Conservation (phyloP, 2,797 vertebrate genomes). For the Malurus leucopterus region DNA sequence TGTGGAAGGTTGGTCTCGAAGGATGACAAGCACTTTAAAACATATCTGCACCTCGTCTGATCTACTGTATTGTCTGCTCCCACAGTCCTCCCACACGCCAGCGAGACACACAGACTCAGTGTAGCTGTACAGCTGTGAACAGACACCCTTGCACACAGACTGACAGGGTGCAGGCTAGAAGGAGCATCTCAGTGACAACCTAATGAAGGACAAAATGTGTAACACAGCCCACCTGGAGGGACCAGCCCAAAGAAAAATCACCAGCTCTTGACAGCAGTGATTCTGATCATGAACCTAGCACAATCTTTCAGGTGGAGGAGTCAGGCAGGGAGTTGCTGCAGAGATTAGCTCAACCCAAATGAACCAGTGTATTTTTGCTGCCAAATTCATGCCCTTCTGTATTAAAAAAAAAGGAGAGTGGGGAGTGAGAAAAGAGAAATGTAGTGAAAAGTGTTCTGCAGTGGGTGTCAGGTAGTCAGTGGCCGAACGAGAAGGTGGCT, state of each 20-base stretch:
- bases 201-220: background rate
- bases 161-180: background rate
- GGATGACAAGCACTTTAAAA: slow-evolving; percentile 52
- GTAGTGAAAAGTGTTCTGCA: background rate
- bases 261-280: background rate
- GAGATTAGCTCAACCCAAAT: background rate
- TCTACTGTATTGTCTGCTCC: slow-evolving; percentile 1
- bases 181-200: background rate
- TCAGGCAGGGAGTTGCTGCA: background rate
- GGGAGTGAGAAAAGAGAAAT: background rate
- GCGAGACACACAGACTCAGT: background rate
- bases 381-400: background rate
- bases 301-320: background rate
- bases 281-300: background rate
- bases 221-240: background rate
- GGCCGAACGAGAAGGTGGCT: background rate
- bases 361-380: background rate
- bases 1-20: background rate
- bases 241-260: background rate
- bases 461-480: background rate
- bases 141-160: background rate
- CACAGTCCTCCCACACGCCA: background rate
- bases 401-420: background rate
- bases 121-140: background rate
- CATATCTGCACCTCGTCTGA: background rate